These are phyloP conservation scores for Pachydiplax longipennis DNA, from an alignment of 2,888 invertebrate genomes.

Conservation along the genomic window DNA sequence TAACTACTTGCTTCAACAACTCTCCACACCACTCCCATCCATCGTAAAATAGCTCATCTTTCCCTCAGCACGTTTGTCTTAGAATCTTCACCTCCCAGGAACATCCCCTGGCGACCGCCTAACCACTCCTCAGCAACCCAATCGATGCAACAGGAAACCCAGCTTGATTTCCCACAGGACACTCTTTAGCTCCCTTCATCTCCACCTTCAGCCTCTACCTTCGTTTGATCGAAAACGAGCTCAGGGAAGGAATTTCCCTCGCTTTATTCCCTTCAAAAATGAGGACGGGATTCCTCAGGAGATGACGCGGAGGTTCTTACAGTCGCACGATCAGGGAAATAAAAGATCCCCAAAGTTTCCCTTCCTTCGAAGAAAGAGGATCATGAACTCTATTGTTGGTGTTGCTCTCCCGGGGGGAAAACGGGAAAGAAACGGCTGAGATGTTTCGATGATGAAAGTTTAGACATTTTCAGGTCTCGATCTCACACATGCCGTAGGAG, in stretches of 20 bases:
- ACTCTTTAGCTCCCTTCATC: neutral
- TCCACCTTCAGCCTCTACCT: neutral
- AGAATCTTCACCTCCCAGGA: neutral
- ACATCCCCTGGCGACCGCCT: neutral
- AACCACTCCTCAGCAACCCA: neutral
- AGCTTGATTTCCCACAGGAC: neutral
- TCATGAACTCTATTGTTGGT: neutral
- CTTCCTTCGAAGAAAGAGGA: neutral
- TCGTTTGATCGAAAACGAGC: neutral
- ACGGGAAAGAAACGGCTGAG: neutral
- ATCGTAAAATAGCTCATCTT: neutral
- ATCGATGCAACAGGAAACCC: conserved; percentile 1
- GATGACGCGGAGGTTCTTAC: neutral
- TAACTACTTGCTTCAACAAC: neutral
- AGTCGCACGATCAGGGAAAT: neutral
- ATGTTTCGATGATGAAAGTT: neutral
- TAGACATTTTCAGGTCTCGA: neutral
- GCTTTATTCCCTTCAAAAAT: neutral
- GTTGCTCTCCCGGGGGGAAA: neutral
- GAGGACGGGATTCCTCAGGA: neutral
- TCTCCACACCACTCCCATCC: neutral
- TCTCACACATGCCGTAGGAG: neutral
- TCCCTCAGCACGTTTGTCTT: neutral
- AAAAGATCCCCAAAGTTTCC: neutral
- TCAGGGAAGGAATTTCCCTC: neutral